A percentile compares a stretch with the other conserved stretches of the same genome.
phyloP scores from a whole-genome alignment of 2,888 invertebrate genomes.

The Pimpla rufipes region DNA sequence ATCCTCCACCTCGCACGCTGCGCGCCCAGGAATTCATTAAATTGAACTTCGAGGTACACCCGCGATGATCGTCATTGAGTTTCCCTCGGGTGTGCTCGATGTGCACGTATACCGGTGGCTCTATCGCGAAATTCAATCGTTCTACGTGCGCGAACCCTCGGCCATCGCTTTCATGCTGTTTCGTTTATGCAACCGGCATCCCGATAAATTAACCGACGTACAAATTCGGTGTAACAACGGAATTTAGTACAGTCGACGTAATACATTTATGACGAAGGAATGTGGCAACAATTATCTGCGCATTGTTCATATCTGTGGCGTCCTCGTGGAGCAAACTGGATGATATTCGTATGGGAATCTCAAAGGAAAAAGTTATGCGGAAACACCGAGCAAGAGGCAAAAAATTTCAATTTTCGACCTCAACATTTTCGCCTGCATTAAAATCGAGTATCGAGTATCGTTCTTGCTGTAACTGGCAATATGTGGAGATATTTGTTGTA shows the following conservation, averaged over 20 bases:
- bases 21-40: conserved; percentile 24
- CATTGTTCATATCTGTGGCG: too few relatives aligned
- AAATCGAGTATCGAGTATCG: too few relatives aligned
- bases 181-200: neutral
- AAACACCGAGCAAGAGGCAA: too few relatives aligned
- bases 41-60: neutral
- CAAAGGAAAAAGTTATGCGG: too few relatives aligned
- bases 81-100: neutral
- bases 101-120: neutral
- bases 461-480: neutral
- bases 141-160: neutral
- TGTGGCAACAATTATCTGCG: too few relatives aligned
- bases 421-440: too few relatives aligned
- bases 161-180: too few relatives aligned
- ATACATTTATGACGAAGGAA: neutral
- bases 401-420: too few relatives aligned
- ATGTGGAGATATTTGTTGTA: neutral
- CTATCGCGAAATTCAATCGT: neutral
- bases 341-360: too few relatives aligned
- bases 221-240: neutral
- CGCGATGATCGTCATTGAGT: conserved; percentile 7
- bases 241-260: neutral
- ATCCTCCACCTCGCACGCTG: neutral
- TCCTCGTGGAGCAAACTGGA: too few relatives aligned
- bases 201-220: neutral